Percentiles rank a stretch among this genome's conserved stretches.
phyloP scores from a whole-genome alignment of 2,888 invertebrate genomes.

The Apoda limacodes region DNA sequence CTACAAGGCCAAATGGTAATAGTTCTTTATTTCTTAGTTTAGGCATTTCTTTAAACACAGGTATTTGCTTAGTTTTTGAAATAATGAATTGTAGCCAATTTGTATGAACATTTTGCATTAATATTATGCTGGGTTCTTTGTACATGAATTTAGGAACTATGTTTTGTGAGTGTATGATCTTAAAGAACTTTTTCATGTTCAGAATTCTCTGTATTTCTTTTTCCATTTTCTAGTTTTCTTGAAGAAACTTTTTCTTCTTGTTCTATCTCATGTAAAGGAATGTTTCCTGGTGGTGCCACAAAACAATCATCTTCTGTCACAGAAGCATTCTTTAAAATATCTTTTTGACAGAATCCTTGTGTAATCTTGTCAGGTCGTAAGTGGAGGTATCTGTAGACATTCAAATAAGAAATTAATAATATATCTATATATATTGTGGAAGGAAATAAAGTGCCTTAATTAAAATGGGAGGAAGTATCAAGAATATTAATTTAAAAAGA shows the following conservation, averaged over 20 bases:
- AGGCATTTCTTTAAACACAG: conserved; percentile 23
- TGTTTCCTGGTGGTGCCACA: conserved; percentile 90
- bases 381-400: conserved; percentile 68
- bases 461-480: too few species aligned
- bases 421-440: too few species aligned
- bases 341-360: conserved; percentile 75
- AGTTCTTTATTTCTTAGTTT: conserved; percentile 9
- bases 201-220: conserved; percentile 37
- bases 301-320: conserved; percentile 90
- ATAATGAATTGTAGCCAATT: conserved; percentile 44
- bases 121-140: conserved; percentile 39
- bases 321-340: conserved; percentile 80
- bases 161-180: too few species aligned
- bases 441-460: too few species aligned
- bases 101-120: conserved; percentile 41
- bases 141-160: too few species aligned
- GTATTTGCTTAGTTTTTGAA: conserved; percentile 40
- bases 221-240: conserved; percentile 50
- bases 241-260: conserved; percentile 23
- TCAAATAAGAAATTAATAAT: too few species aligned
- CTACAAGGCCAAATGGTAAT: conserved; percentile 32
- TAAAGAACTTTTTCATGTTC: conserved; percentile 39
- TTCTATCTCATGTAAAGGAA: conserved; percentile 72
- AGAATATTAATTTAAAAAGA: too few species aligned
- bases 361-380: conserved; percentile 77